These are phyloP conservation scores for Poeciliopsis presidionis DNA, from an alignment of 2,797 vertebrate genomes.

Conservation along the genomic window DNA sequence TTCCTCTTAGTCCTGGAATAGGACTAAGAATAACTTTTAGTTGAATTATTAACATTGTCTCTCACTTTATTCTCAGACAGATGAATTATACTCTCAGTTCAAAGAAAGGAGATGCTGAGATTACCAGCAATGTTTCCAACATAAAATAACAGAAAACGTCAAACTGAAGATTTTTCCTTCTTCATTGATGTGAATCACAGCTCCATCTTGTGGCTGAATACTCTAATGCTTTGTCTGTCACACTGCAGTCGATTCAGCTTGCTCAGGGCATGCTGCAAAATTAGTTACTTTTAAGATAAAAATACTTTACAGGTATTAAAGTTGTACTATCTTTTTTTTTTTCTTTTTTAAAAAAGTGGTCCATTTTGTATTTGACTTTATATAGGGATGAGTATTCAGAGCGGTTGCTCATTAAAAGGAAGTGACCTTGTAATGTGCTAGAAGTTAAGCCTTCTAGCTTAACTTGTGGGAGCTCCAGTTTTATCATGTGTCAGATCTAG, in stretches of 20 bases:
- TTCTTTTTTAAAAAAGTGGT: too few species aligned
- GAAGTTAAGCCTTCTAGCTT: neutral
- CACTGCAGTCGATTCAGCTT: neutral
- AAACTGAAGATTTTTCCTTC: neutral
- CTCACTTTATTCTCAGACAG: neutral
- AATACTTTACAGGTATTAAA: neutral
- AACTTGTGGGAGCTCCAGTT: neutral
- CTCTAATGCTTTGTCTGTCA: neutral
- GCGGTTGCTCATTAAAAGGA: neutral
- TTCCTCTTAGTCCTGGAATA: constrained; percentile 32
- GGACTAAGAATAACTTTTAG: neutral
- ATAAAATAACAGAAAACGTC: neutral
- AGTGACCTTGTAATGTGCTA: neutral
- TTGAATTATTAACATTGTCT: constrained; percentile 56
- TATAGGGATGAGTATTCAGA: neutral
- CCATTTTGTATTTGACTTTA: neutral
- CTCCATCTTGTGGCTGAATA: constrained; percentile 55
- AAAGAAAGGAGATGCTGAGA: neutral
- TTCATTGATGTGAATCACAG: constrained; percentile 20
- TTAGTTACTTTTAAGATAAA: neutral
- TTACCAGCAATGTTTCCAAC: neutral
- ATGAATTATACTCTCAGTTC: neutral
- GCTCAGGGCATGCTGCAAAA: neutral
- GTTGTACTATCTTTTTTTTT: too few species aligned
- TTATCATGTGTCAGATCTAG: neutral